These are phyloP conservation scores for Anser cygnoides DNA, from an alignment of 2,113 vertebrate species.

Conservation along the genomic window DNA sequence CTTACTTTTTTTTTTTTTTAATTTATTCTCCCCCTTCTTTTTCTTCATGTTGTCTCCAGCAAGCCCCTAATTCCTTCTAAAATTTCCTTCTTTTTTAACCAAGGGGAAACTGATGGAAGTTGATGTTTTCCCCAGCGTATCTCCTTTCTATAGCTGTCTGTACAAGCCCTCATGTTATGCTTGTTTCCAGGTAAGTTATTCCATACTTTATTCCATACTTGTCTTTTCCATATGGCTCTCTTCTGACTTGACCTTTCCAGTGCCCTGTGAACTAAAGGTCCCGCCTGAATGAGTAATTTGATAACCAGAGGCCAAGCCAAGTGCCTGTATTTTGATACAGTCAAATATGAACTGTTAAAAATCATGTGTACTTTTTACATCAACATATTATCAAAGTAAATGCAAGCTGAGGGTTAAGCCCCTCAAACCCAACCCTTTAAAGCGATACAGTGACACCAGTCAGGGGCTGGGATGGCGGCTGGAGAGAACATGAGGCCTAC, in stretches of 20 bases:
- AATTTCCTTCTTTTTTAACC: background rate
- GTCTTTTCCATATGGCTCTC: background rate
- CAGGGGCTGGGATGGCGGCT: background rate
- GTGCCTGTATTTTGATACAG: background rate
- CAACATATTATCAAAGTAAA: background rate
- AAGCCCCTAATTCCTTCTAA: background rate
- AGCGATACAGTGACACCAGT: background rate
- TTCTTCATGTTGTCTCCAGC: background rate
- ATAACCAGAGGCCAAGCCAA: background rate
- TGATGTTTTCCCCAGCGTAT: background rate
- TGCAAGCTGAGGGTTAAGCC: background rate
- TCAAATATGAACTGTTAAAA: background rate
- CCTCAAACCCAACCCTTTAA: accelerated
- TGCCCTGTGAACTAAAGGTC: background rate
- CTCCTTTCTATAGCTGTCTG: background rate
- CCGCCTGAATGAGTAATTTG: background rate
- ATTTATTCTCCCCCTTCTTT: background rate
- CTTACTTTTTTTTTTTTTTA: background rate
- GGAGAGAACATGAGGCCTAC: background rate
- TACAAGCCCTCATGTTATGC: background rate
- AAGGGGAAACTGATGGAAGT: background rate
- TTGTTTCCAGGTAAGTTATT: background rate
- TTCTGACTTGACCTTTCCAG: background rate
- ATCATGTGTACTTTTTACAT: background rate
- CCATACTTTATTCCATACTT: background rate